These are phyloP conservation scores for Enhydra lutris DNA, from an alignment of 2,113 vertebrate genomes.

Conservation along the genomic window DNA sequence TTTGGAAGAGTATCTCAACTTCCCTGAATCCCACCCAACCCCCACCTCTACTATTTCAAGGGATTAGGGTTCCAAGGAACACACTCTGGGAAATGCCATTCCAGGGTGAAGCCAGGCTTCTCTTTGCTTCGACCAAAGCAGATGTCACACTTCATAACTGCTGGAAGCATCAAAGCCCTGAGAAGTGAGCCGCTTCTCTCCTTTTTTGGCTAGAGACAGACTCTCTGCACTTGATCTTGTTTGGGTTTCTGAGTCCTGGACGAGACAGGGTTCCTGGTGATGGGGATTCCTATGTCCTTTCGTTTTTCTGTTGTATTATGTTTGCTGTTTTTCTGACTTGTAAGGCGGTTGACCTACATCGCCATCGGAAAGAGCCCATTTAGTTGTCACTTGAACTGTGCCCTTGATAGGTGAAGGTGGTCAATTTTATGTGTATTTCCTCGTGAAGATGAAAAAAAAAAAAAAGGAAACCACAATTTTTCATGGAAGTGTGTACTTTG, in stretches of 20 bases:
- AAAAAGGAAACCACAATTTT: background rate
- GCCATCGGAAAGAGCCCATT: background rate
- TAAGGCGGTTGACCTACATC: background rate
- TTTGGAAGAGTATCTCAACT: background rate
- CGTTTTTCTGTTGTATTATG: background rate
- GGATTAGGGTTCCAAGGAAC: background rate
- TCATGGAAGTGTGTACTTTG: background rate
- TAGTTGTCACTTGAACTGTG: background rate
- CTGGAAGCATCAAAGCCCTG: background rate
- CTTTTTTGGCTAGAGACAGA: constrained; percentile 37
- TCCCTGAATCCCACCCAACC: background rate
- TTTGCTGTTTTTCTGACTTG: background rate
- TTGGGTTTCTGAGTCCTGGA: background rate
- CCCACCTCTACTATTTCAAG: background rate
- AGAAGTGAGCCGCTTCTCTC: background rate
- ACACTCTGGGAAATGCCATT: background rate
- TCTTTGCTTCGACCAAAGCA: constrained; percentile 38
- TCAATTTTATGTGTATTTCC: background rate
- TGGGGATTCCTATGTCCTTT: background rate
- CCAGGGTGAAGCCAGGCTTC: background rate
- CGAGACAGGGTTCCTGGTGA: background rate
- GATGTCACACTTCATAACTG: background rate
- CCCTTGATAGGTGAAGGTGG: background rate
- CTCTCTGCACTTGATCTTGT: background rate
- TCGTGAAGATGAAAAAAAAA: background rate